These are phyloP conservation scores for Drosophila malerkotliana DNA, from an alignment of 1,140 invertebrate genomes.

Conservation along the genomic window DNA sequence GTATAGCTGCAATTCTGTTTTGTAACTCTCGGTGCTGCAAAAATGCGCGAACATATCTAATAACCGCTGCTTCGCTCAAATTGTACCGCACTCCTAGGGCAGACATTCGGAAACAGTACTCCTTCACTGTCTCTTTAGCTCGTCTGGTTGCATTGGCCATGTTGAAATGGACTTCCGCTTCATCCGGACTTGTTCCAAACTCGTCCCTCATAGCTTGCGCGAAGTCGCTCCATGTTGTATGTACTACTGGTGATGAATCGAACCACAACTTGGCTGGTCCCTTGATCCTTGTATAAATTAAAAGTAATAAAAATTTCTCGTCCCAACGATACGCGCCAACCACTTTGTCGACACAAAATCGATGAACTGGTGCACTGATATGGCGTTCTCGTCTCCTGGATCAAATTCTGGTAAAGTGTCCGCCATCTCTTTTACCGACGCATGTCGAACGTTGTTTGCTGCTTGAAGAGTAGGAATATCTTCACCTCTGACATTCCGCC, in stretches of 20 bases:
- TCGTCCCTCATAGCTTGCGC: too few species aligned
- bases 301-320: background rate
- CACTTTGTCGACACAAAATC: conserved; percentile 7
- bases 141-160: background rate
- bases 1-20: background rate
- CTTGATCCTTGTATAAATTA: too few species aligned
- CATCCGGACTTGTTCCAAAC: too few species aligned
- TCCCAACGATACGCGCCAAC: conserved; percentile 3
- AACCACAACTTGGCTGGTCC: too few species aligned
- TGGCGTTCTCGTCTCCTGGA: background rate
- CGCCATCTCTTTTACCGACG: too few species aligned
- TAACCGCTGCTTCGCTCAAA: background rate
- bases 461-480: too few species aligned
- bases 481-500: too few species aligned
- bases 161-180: background rate
- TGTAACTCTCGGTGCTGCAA: background rate
- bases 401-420: background rate
- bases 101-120: conserved; percentile 8
- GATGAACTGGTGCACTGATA: background rate
- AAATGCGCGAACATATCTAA: background rate
- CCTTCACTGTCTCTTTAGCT: conserved; percentile 5
- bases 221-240: too few species aligned
- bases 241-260: too few species aligned
- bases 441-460: too few species aligned
- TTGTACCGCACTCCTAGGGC: conserved; percentile 2